Evolutionary conservation across 2,888 invertebrate species (phyloP), one percentile per base, ranked within the genome.

Genomic region (Nyleta sp.): DNA sequence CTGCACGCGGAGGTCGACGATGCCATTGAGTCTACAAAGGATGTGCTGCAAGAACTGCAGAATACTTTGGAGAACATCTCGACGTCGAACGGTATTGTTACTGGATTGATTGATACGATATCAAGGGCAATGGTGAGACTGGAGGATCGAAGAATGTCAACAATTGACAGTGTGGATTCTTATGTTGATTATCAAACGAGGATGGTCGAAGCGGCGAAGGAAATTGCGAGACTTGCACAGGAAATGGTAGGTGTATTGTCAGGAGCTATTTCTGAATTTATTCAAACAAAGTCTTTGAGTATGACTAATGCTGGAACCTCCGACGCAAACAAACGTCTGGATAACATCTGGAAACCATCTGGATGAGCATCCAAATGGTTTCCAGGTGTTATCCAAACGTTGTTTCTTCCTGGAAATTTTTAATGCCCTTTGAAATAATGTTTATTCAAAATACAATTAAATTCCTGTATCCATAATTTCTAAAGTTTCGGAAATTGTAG

Each of bases 121-220:
- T 95, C 96, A n/a, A 93, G 98, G 8, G 95, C 98, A n/a, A 96
- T 98, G 90, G 95, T 95, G 0, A 91, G 95, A 0, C 92, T 97
- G 70, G 95, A 96, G 0, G 95, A 96, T 82, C 94, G 95, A 87
- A 92, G 93, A 78, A 92, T 94, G 89, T 95, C 95, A 0, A 91
- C 95, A 7, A 91, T 95, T 73, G 95, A 95, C 1, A 93, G 94
- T 0, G 92, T 93, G 0, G 95, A 95, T 81, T 94, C 94, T 48
- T 99, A 96, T 91, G 99, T 98, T 2, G 98, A 99, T 91, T 98
- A 97, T 90, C 99, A 99, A 92, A 98, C 99, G 0, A 93, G 98
- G 77, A 99, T 99, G 98, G 98, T 99, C 22, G 95, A 95, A 80
- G 94, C 95, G 50, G 96, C 97, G 20, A 99, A 99, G 91, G 98